These are phyloP conservation scores for Columba janthina DNA, from an alignment of 2,113 vertebrate species.

Conservation along the genomic window DNA sequence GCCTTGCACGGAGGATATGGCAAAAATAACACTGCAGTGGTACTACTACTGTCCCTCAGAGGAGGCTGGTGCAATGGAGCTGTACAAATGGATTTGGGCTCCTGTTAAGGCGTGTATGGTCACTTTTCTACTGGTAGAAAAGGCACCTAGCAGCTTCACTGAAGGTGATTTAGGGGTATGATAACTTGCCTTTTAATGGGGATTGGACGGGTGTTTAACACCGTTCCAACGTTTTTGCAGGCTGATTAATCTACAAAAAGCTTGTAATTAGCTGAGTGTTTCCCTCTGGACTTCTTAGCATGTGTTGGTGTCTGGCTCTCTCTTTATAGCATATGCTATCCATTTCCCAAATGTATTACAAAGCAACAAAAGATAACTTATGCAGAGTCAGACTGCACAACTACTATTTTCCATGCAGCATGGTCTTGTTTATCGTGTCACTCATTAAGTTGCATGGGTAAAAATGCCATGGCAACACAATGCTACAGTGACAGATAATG, in stretches of 20 bases:
- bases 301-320: constrained; percentile 22
- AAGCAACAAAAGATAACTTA: neutral
- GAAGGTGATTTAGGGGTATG: accelerated
- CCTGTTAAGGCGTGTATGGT: accelerated
- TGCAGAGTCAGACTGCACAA: accelerated
- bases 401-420: neutral
- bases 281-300: constrained; percentile 36
- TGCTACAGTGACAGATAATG: neutral
- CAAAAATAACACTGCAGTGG: neutral
- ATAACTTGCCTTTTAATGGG: neutral
- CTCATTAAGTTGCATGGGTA: neutral
- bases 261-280: constrained; percentile 13
- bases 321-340: neutral
- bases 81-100: neutral
- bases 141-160: neutral
- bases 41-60: accelerated
- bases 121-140: neutral
- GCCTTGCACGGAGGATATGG: accelerated
- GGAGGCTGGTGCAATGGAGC: accelerated
- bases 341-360: neutral
- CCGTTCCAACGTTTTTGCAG: neutral
- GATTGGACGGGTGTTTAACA: neutral
- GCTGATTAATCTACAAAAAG: constrained; percentile 46
- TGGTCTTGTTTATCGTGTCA: neutral
- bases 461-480: neutral